Evolutionary conservation across 2,888 invertebrate genomes (phyloP), one percentile per base, ranked within the genome.

Genomic region (Machimus atricapillus): DNA sequence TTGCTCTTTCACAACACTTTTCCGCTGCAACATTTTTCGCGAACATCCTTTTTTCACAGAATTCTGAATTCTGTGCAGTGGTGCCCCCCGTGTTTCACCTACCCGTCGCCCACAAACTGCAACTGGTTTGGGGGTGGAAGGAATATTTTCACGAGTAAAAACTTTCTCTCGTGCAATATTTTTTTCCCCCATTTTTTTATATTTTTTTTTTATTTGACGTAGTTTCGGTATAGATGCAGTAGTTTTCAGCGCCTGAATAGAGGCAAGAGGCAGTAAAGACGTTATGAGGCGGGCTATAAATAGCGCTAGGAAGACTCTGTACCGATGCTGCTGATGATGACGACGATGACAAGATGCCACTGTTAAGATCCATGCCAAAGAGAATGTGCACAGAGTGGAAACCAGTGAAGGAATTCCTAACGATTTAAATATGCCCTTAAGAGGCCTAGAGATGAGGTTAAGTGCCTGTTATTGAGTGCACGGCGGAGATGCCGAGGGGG

Each of bases 401-500:
- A 40, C 23, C 19, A 52, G 31, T 16, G 27, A 27, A 58, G 27
- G 37, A 82, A 82, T 87, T 74, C 73, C 85, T 85, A 87, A 86
- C 85, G 87, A 87, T 87, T 87, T 83, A 85, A 85, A 85, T 74
- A 85, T 31, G 43, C 86, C 43, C 58, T 85, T 34, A 86, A 81
- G 81, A 56, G 79, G 14, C 34, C 56, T 56, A 37, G 66, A 73
- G 87, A 85, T 81, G 88, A 85, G 88, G 88, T 88, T 88, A 88
- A 88, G 88, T 87, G 88, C 66, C 83, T 85, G 52, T 79, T 87
- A 88, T 87, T 87, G 83, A 83, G 23, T 78, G 73, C 27, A 46
- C 19, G 27, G 56, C 66, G 56, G 52, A 66, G 83, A 14, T 12
- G 66, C 16, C 31, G 83, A 14, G 66, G 83, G 31, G 40, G 23